A percentile compares a stretch with the other conserved stretches of the same genome.
Conservation (phyloP, 2,797 vertebrate genomes). For the Syncerus caffer region DNA sequence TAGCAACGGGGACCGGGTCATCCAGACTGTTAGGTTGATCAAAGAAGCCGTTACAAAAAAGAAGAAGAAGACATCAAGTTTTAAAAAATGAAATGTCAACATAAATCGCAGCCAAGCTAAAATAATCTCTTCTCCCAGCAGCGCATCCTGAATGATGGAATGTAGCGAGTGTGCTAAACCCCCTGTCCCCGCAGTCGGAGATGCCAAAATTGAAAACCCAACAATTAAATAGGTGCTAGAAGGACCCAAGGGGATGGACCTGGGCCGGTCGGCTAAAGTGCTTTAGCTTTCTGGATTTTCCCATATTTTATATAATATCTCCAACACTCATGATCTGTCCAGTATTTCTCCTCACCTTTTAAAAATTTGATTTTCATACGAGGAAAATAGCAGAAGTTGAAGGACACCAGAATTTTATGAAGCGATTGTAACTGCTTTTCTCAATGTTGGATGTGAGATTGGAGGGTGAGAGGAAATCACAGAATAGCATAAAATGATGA, state of each 20-base stretch:
- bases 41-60: background rate
- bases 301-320: background rate
- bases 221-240: background rate
- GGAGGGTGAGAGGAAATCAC: background rate
- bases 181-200: background rate
- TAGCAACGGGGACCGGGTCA: no score
- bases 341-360: background rate
- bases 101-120: background rate
- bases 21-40: background rate
- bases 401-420: background rate
- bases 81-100: background rate
- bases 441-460: background rate
- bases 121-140: background rate
- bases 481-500: constrained; percentile 3
- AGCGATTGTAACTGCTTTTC: background rate
- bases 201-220: background rate
- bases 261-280: background rate
- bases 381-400: background rate
- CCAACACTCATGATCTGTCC: background rate
- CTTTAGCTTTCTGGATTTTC: background rate
- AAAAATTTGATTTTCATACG: background rate
- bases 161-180: background rate
- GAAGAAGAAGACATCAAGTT: background rate
- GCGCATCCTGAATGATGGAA: background rate
- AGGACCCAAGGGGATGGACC: background rate